These are phyloP conservation scores for Echinarachnius parma DNA, from an alignment of 53 echinoderm and acorn worm species.

Conservation along the genomic window DNA sequence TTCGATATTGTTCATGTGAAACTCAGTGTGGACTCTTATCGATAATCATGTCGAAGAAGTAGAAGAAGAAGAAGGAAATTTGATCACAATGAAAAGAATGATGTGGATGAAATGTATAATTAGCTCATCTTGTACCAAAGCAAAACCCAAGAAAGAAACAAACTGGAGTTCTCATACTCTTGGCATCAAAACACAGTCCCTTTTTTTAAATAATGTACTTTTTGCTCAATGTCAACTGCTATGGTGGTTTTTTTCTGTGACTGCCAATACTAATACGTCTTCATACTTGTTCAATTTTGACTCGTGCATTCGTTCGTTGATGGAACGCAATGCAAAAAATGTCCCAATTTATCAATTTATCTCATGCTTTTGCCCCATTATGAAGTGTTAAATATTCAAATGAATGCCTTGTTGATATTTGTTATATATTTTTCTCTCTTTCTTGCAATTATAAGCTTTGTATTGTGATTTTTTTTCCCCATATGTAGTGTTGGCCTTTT, in stretches of 20 bases:
- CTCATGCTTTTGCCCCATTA: conserved; percentile 30
- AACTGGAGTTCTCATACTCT: no score
- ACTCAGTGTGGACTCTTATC: conserved; percentile 12
- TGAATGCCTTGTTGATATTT: conserved; percentile 42
- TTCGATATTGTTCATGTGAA: conserved; percentile 18
- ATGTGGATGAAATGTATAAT: conserved; percentile 42
- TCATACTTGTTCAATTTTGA: no score
- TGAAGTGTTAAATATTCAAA: neutral
- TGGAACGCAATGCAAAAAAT: no score
- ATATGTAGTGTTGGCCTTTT: conserved; percentile 43
- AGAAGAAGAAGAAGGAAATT: neutral
- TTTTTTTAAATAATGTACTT: no score
- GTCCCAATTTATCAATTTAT: neutral
- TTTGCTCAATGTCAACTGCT: no score
- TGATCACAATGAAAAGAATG: no score
- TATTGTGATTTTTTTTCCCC: conserved; percentile 43
- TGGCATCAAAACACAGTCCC: no score
- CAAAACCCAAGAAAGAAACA: no score
- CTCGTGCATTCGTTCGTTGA: no score
- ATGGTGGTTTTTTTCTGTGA: no score
- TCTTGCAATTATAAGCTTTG: conserved; percentile 53
- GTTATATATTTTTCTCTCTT: conserved; percentile 45
- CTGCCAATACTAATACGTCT: no score
- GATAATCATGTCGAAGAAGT: neutral
- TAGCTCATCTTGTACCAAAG: conserved; percentile 53